Conservation (phyloP, 37 sponge, comb jelly and placozoan species). For the Halisarca cf. caerulea region DNA sequence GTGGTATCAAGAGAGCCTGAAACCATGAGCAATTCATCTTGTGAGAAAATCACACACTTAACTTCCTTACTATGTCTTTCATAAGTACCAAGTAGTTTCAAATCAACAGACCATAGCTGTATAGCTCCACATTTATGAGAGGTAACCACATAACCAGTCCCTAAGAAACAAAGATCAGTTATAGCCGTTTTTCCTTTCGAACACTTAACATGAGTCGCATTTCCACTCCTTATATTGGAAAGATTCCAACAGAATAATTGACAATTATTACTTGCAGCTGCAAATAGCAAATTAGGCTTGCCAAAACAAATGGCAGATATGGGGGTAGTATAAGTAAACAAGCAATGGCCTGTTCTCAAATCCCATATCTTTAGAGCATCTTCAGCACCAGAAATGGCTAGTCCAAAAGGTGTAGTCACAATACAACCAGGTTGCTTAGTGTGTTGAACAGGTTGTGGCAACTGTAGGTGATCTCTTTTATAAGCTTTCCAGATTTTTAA, state of each 20-base stretch:
- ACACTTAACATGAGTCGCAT: neutral
- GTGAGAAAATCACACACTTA: slow-evolving; percentile 32
- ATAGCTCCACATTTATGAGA: slow-evolving; percentile 2
- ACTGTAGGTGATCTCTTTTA: neutral
- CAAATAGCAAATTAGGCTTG: neutral
- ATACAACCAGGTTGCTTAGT: slow-evolving; percentile 59
- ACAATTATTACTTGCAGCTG: slow-evolving; percentile 34
- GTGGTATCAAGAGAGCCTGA: slow-evolving; percentile 50
- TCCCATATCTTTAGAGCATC: slow-evolving; percentile 62
- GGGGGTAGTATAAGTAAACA: slow-evolving; percentile 27
- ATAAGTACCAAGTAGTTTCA: neutral
- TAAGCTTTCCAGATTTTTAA: slow-evolving; percentile 54
- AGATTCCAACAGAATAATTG: neutral
- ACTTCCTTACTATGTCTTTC: slow-evolving; percentile 27
- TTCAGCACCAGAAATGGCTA: slow-evolving; percentile 56
- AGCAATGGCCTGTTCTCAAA: slow-evolving; percentile 37
- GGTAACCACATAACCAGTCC: neutral
- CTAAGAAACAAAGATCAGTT: neutral
- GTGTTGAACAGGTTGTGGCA: slow-evolving; percentile 22
- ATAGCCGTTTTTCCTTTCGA: neutral
- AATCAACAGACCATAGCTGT: slow-evolving; percentile 9
- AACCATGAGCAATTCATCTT: slow-evolving; percentile 1
- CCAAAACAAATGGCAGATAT: slow-evolving; percentile 24
- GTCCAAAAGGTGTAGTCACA: neutral
- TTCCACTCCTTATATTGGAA: neutral